These are phyloP conservation scores for Zoanthus sansibaricus DNA, from an alignment of 92 coral and sea anemone genomes.

Conservation along the genomic window DNA sequence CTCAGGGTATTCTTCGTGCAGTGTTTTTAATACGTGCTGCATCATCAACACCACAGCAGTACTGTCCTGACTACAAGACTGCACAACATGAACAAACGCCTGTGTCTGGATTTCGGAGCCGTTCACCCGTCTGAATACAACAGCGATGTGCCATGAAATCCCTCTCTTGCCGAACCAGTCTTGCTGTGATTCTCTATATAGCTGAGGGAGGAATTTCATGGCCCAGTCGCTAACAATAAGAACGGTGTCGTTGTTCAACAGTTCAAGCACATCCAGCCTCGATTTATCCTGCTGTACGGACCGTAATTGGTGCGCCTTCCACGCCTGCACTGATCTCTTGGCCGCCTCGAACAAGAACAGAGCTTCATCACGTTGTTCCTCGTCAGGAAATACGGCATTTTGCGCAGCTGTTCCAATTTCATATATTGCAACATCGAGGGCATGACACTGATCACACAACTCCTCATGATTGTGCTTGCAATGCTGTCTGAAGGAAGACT, in stretches of 20 bases:
- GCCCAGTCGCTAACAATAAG: constrained; percentile 27
- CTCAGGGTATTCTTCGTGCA: constrained; percentile 34
- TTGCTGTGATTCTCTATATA: constrained; percentile 40
- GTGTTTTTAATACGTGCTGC: constrained; percentile 43
- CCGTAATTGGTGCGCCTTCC: constrained; percentile 58
- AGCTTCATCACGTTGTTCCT: constrained; percentile 9
- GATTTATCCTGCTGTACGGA: constrained; percentile 51
- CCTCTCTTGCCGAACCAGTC: constrained; percentile 57
- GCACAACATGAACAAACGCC: constrained; percentile 30
- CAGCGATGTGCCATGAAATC: constrained; percentile 57
- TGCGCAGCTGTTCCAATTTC: not conserved
- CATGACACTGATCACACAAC: constrained; percentile 15
- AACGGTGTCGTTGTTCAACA: constrained; percentile 29
- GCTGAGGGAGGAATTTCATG: constrained; percentile 49
- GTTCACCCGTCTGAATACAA: constrained; percentile 24
- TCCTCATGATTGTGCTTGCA: too few relatives aligned
- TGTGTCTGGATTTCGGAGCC: constrained; percentile 31
- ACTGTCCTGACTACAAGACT: constrained; percentile 54
- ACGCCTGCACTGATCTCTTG: constrained; percentile 33
- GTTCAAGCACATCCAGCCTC: constrained; percentile 39
- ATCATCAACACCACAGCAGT: constrained; percentile 48
- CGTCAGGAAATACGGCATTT: not conserved
- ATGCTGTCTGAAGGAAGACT: too few relatives aligned
- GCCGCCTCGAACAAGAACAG: constrained; percentile 41
- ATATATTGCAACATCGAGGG: not conserved